These are phyloP conservation scores for Epistrophella euchroma DNA, from an alignment of 2,888 invertebrate species.

Conservation along the genomic window DNA sequence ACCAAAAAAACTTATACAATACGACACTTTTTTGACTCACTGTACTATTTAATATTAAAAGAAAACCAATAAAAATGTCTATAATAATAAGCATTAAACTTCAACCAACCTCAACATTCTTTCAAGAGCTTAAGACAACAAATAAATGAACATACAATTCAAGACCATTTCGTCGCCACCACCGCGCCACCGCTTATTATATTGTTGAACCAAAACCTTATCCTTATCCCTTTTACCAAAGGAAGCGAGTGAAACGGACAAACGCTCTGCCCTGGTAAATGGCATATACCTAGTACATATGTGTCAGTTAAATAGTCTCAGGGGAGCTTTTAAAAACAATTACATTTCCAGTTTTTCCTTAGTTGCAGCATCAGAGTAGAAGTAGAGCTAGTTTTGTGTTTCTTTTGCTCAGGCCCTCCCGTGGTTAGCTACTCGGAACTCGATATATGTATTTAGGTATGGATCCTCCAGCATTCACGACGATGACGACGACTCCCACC, in stretches of 20 bases:
- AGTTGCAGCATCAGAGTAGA: neutral
- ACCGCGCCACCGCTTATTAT: neutral
- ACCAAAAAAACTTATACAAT: neutral
- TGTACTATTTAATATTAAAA: neutral
- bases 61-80: conserved; percentile 22
- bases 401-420: neutral
- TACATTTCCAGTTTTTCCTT: conserved; percentile 50
- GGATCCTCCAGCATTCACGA: neutral
- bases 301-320: conserved; percentile 55
- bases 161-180: conserved; percentile 14
- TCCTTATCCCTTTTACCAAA: conserved; percentile 8
- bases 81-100: conserved; percentile 2
- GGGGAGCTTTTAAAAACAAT: conserved; percentile 63
- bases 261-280: conserved; percentile 27
- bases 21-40: neutral
- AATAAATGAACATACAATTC: conserved; percentile 6
- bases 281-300: too few species aligned
- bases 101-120: conserved; percentile 13
- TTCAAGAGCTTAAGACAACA: conserved; percentile 16
- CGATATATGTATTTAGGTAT: neutral
- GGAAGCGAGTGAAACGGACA: conserved; percentile 18
- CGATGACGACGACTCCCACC: conserved; percentile 1
- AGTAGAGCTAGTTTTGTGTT: conserved; percentile 16
- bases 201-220: conserved; percentile 1
- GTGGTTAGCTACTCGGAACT: conserved; percentile 16